Evolutionary conservation across 2,113 vertebrate genomes (phyloP).

Genomic region (Haemorhous mexicanus): DNA sequence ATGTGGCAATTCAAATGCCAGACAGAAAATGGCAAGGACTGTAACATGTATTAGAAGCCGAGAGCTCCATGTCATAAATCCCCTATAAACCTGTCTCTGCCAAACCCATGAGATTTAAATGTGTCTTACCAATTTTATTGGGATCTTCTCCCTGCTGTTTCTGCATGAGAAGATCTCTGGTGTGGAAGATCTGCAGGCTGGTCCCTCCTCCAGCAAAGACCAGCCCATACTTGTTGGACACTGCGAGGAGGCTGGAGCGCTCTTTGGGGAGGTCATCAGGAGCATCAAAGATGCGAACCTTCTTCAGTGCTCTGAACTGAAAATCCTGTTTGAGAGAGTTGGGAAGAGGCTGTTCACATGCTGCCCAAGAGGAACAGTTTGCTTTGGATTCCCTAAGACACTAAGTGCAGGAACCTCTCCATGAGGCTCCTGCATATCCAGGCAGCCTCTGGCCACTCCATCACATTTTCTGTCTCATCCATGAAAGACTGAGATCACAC

Average conservation of each 20-base stretch:
- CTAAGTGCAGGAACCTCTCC: neutral
- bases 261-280: constrained; percentile 83
- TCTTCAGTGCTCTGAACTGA: constrained; percentile 94
- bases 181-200: constrained; percentile 84
- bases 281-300: constrained; percentile 84
- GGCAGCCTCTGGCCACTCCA: neutral
- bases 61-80: neutral
- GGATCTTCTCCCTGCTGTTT: constrained; percentile 82
- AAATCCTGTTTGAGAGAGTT: constrained; percentile 82
- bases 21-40: neutral
- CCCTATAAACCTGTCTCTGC: neutral
- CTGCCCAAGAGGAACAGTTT: neutral
- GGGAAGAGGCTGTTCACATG: neutral
- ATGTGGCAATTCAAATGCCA: rapidly evolving
- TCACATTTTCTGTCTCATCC: neutral
- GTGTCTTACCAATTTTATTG: constrained; percentile 82
- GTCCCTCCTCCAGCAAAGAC: constrained; percentile 81
- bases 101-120: rapidly evolving
- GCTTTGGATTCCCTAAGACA: neutral
- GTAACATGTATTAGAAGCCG: neutral
- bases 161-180: constrained; percentile 80
- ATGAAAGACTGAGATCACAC: neutral
- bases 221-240: constrained; percentile 93
- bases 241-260: constrained; percentile 81
- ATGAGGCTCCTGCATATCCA: rapidly evolving